These are phyloP conservation scores for Hymenopus coronatus DNA, from an alignment of 2,888 invertebrate genomes.

Conservation along the genomic window DNA sequence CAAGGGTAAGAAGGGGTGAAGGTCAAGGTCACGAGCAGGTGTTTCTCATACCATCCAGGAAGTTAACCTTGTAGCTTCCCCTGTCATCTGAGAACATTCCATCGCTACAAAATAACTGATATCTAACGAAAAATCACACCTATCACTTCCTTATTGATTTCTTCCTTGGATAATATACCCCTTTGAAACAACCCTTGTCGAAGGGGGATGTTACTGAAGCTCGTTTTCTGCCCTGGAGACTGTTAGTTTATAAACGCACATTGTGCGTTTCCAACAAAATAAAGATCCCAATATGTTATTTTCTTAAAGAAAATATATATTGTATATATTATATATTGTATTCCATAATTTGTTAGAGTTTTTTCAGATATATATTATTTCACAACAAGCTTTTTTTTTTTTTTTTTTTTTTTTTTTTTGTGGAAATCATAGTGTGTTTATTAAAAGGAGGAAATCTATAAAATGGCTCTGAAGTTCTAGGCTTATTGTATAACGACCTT, in stretches of 20 bases:
- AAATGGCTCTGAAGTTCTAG: too few species aligned
- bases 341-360: too few species aligned
- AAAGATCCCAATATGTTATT: background rate
- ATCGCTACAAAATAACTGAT: background rate
- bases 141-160: background rate
- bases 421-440: too few species aligned
- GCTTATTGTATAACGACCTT: too few species aligned
- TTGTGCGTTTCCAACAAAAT: background rate
- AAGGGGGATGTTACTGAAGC: background rate
- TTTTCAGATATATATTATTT: too few species aligned
- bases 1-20: background rate
- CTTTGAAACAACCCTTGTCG: background rate
- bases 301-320: background rate
- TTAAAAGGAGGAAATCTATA: too few species aligned
- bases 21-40: background rate
- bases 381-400: too few species aligned
- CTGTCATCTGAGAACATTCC: background rate
- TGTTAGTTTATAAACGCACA: background rate
- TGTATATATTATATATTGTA: too few species aligned
- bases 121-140: background rate
- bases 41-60: background rate
- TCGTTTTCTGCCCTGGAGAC: background rate
- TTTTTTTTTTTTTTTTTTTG: too few species aligned
- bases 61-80: background rate
- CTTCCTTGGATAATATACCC: background rate